phyloP scores from a whole-genome alignment of 2,113 vertebrate genomes.

The Sinosuthora webbiana region DNA sequence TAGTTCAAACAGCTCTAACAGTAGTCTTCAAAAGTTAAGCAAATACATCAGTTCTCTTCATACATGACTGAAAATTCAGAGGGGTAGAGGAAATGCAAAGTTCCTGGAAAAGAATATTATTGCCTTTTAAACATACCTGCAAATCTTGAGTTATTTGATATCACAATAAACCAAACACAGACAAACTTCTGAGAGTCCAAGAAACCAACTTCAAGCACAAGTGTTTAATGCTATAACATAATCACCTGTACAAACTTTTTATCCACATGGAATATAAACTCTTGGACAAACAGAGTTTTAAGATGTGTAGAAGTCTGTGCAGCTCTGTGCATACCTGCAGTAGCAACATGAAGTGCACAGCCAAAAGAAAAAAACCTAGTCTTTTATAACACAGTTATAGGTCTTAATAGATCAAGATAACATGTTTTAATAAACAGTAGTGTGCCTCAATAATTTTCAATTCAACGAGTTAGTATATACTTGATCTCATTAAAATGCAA shows the following conservation, averaged over 20 bases:
- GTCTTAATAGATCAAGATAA: not conserved
- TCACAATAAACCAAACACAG: not conserved
- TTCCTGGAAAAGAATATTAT: not conserved
- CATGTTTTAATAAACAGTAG: not conserved
- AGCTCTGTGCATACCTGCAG: not conserved
- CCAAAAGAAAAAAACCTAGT: not conserved
- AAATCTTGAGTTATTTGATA: not conserved
- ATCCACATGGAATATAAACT: not conserved
- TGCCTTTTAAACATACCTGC: not conserved
- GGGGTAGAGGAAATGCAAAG: not conserved
- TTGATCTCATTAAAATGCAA: not conserved
- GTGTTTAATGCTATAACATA: not conserved
- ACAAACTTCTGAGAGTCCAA: not conserved
- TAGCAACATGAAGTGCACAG: not conserved
- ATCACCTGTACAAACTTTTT: not conserved
- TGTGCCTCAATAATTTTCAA: not conserved
- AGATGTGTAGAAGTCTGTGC: not conserved
- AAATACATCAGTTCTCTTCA: not conserved
- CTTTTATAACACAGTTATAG: not conserved
- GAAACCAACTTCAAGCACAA: not conserved
- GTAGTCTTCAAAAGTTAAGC: not conserved
- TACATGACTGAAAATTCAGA: not conserved
- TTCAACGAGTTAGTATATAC: not conserved
- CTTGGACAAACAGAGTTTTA: not conserved
- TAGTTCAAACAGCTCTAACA: not conserved